Conservation (phyloP, 2,797 vertebrate species). For the Sebastes vulpes region DNA sequence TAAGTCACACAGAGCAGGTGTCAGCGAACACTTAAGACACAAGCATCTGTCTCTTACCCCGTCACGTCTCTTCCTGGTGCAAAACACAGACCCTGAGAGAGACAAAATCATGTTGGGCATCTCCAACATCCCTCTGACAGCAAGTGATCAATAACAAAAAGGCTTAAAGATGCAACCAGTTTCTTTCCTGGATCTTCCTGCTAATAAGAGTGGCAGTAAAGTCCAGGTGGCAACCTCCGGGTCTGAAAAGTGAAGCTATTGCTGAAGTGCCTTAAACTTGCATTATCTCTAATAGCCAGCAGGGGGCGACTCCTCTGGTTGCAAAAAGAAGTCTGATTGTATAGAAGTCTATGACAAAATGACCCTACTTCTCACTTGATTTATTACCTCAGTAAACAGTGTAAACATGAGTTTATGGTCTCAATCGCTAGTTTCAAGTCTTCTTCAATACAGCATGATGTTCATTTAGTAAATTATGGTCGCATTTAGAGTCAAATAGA, state of each 20-base stretch:
- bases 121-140: background rate
- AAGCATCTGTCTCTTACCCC: background rate
- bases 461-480: no score
- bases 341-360: no score
- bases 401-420: no score
- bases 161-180: background rate
- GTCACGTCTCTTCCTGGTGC: background rate
- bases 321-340: no score
- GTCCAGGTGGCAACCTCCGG: fast-evolving
- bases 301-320: no score
- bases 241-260: background rate
- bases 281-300: fast-evolving
- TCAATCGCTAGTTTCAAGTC: no score
- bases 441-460: no score
- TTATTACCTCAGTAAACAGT: no score
- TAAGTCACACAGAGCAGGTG: background rate
- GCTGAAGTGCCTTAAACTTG: no score
- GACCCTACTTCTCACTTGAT: no score
- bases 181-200: background rate
- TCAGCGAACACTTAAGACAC: background rate
- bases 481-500: no score
- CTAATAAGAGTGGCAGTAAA: background rate
- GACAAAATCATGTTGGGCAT: background rate
- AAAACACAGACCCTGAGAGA: background rate
- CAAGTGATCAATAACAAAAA: slow-evolving; percentile 21